Evolutionary conservation across 92 coral and sea anemone genomes (phyloP).

Genomic region (Galaxea fascicularis): DNA sequence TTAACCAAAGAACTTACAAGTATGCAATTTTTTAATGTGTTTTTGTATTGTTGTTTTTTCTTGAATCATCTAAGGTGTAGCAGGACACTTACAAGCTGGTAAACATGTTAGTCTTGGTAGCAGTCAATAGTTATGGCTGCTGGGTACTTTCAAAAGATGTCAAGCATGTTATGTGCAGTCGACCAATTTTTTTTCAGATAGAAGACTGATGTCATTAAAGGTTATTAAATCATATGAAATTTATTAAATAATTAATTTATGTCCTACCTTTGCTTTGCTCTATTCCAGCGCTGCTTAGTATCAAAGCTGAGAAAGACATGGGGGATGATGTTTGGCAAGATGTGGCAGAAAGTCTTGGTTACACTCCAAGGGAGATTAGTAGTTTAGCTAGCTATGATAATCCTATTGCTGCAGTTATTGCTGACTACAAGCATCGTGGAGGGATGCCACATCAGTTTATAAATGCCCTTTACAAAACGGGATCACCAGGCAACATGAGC

Average conservation of each 20-base stretch:
- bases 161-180: neutral
- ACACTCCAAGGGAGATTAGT: slow-evolving; percentile 84
- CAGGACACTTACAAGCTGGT: too few relatives aligned
- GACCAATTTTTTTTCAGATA: too few relatives aligned
- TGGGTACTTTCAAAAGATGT: neutral
- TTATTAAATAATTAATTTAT: too few relatives aligned
- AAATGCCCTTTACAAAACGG: slow-evolving; percentile 86
- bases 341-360: slow-evolving; percentile 85
- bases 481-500: slow-evolving; percentile 46
- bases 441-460: slow-evolving; percentile 91
- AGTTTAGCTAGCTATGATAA: slow-evolving; percentile 68
- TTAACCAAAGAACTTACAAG: slow-evolving; percentile 91
- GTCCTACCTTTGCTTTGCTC: neutral
- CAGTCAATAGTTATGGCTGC: too few relatives aligned
- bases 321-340: slow-evolving; percentile 98
- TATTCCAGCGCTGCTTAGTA: slow-evolving; percentile 77
- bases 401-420: slow-evolving; percentile 83
- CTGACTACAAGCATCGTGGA: slow-evolving; percentile 91
- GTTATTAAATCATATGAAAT: too few relatives aligned
- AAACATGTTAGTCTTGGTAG: neutral
- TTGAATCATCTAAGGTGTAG: too few relatives aligned
- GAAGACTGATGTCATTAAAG: too few relatives aligned
- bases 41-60: too few relatives aligned
- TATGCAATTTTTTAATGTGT: neutral
- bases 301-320: slow-evolving; percentile 89